These are phyloP conservation scores for Apteryx owenii DNA, from an alignment of 2,113 vertebrate species.

Conservation along the genomic window DNA sequence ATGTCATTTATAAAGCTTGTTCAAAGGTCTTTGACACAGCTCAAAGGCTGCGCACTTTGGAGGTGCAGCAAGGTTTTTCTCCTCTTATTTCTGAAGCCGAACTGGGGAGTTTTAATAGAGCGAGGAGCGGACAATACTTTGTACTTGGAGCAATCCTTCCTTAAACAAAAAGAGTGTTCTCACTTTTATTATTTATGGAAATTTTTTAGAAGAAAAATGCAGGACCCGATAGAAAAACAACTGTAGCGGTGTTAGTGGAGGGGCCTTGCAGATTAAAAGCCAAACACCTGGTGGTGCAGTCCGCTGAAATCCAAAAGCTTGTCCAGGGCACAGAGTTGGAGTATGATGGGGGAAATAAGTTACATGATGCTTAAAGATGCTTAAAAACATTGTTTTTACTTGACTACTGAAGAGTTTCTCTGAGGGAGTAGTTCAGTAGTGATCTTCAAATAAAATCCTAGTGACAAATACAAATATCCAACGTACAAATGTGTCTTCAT, in stretches of 20 bases:
- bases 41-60: conserved; percentile 36
- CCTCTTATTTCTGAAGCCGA: neutral
- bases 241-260: neutral
- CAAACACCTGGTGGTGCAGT: conserved; percentile 20
- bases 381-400: neutral
- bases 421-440: neutral
- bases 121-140: neutral
- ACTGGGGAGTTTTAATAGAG: conserved; percentile 42
- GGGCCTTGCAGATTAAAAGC: neutral
- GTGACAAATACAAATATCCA: neutral
- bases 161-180: neutral
- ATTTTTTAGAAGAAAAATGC: neutral
- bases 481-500: neutral
- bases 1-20: conserved; percentile 77
- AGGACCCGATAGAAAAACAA: neutral
- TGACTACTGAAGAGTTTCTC: neutral
- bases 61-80: conserved; percentile 19
- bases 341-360: neutral
- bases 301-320: conserved; percentile 1
- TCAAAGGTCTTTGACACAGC: conserved; percentile 75
- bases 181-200: neutral
- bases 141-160: neutral
- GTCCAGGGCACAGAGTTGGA: neutral
- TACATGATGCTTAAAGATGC: neutral
- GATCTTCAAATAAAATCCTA: neutral